Conservation (phyloP, 2,888 invertebrate species). For the Cosmopolites sordidus region DNA sequence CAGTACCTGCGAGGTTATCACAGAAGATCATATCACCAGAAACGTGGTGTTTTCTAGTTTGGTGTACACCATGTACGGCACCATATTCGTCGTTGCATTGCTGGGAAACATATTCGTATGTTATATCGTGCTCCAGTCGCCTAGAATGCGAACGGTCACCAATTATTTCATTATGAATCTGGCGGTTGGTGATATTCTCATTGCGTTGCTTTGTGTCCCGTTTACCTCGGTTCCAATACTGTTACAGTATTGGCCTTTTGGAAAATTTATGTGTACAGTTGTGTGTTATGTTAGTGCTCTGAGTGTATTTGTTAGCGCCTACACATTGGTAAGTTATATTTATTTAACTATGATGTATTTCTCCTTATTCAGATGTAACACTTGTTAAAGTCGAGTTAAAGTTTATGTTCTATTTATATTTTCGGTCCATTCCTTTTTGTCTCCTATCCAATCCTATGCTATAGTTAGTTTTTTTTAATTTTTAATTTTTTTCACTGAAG, state of each 20-base stretch:
- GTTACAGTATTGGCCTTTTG: conserved; percentile 86
- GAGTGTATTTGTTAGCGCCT: conserved; percentile 80
- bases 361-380: background rate
- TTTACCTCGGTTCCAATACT: conserved; percentile 81
- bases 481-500: too few species aligned
- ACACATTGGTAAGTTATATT: conserved; percentile 63
- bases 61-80: conserved; percentile 67
- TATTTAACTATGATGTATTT: background rate
- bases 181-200: conserved; percentile 84
- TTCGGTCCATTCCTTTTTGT: too few species aligned
- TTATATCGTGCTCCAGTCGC: conserved; percentile 77
- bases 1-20: conserved; percentile 30
- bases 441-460: too few species aligned
- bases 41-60: conserved; percentile 57
- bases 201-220: conserved; percentile 87
- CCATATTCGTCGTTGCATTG: conserved; percentile 67
- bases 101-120: conserved; percentile 77
- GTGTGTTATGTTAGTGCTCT: conserved; percentile 80
- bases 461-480: too few species aligned
- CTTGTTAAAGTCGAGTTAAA: too few species aligned
- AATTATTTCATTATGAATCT: conserved; percentile 89
- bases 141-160: conserved; percentile 86
- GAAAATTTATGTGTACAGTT: conserved; percentile 71
- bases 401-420: too few species aligned
- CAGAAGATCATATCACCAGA: conserved; percentile 28